Evolutionary conservation across 2,888 invertebrate species (phyloP).

Genomic region (Heliconius aoede): DNA sequence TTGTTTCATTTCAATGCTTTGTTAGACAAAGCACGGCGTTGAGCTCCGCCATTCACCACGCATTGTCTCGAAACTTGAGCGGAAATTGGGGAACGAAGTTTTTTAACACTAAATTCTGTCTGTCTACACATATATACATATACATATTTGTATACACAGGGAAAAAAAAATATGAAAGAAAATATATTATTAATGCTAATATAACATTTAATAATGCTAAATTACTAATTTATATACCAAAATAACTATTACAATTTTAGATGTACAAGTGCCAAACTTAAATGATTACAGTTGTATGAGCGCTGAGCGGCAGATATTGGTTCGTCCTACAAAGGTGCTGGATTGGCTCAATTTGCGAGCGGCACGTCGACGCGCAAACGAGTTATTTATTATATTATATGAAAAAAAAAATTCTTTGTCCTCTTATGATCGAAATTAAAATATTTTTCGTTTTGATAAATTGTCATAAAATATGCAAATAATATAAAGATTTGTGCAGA

Average conservation of each 20-base stretch:
- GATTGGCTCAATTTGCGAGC: slow-evolving; percentile 74
- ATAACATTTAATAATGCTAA: not conserved
- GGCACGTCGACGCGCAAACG: slow-evolving; percentile 61
- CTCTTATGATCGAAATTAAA: slow-evolving; percentile 32
- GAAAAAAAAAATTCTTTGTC: slow-evolving; percentile 49
- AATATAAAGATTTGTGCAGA: not conserved
- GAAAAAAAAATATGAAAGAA: not conserved
- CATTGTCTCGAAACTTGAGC: not conserved
- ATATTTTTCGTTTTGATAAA: not conserved
- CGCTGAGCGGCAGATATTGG: slow-evolving; percentile 69
- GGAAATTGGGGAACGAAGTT: not conserved
- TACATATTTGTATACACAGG: too few relatives aligned
- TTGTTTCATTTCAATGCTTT: not conserved
- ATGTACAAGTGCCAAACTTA: slow-evolving; percentile 38
- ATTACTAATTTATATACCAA: slow-evolving; percentile 4
- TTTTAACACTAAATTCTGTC: not conserved
- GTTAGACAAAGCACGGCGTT: not conserved
- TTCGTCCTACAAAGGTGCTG: slow-evolving; percentile 65
- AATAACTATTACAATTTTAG: slow-evolving; percentile 11
- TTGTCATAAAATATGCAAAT: not conserved
- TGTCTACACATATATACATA: too few relatives aligned
- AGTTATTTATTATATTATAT: slow-evolving; percentile 53
- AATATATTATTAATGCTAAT: not conserved
- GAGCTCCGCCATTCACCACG: not conserved
- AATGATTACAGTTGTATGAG: slow-evolving; percentile 43